A percentile compares a stretch with the other conserved stretches of the same genome.
phyloP scores from a whole-genome alignment of 30 jellyfish, hydroid and myxozoan species.

The Aurelia sp. region DNA sequence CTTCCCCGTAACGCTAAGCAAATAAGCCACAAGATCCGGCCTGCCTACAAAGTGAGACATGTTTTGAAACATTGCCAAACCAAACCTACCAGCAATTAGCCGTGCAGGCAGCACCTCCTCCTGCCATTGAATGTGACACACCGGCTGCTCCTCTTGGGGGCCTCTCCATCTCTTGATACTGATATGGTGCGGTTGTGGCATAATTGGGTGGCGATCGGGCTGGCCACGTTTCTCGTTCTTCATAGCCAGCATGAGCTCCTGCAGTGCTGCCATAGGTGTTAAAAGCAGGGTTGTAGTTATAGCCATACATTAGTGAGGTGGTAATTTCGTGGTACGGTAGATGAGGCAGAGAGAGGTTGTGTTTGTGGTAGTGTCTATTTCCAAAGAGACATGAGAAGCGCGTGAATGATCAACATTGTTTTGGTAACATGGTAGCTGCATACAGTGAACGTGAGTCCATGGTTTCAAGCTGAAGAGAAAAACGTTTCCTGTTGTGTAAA shows the following conservation, averaged over 20 bases:
- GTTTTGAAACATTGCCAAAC: constrained; percentile 20
- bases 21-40: constrained; percentile 3
- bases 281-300: constrained; percentile 53
- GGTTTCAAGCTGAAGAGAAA: constrained; percentile 51
- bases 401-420: not conserved
- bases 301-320: constrained; percentile 57
- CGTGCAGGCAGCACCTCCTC: constrained; percentile 36
- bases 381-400: too few species aligned
- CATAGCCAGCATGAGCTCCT: constrained; percentile 54
- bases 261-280: constrained; percentile 27
- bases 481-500: constrained; percentile 81
- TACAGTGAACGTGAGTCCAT: not conserved
- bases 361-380: too few species aligned
- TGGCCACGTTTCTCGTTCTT: constrained; percentile 63
- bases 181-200: constrained; percentile 61
- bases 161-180: constrained; percentile 58
- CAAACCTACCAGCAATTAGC: constrained; percentile 65
- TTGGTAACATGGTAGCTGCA: not conserved
- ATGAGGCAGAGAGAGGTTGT: too few species aligned
- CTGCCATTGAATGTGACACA: constrained; percentile 30
- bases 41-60: not conserved
- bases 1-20: not conserved
- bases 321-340: not conserved
- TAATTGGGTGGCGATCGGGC: constrained; percentile 73
- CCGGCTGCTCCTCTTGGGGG: constrained; percentile 76